Conservation (phyloP, 2,113 vertebrate genomes). For the Tonatia bakeri region DNA sequence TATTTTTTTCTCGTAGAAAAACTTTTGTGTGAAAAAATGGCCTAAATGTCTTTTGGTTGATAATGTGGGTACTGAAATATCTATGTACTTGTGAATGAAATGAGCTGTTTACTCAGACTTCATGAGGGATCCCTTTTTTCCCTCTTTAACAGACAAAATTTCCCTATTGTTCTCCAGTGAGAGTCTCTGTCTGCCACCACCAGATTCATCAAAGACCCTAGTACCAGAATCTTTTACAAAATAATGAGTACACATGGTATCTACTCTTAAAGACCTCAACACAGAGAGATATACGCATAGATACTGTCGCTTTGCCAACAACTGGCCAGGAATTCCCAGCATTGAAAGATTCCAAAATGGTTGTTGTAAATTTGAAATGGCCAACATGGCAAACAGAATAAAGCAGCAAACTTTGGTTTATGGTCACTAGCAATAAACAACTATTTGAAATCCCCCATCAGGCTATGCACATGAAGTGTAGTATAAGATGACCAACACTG, state of each 20-base stretch:
- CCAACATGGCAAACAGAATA: neutral
- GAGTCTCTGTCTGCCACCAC: neutral
- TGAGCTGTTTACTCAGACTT: neutral
- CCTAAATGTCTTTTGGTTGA: neutral
- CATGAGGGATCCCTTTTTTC: neutral
- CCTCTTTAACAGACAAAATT: neutral
- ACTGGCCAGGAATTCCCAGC: neutral
- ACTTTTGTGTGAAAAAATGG: conserved; percentile 22
- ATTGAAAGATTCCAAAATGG: neutral
- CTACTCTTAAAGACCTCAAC: neutral
- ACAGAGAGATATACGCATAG: neutral
- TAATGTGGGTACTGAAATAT: neutral
- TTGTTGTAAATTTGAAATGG: neutral
- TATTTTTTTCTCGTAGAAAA: neutral
- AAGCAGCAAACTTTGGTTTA: neutral
- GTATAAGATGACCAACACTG: neutral
- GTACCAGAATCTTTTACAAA: neutral
- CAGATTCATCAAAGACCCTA: neutral
- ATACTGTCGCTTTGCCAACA: neutral
- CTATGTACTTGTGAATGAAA: neutral
- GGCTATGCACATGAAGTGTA: neutral
- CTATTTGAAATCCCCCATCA: neutral
- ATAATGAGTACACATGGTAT: neutral
- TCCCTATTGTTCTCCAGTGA: neutral
- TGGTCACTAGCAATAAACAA: neutral